phyloP scores from a whole-genome alignment of 2,113 vertebrate species.

The Microcebus lehilahytsara region DNA sequence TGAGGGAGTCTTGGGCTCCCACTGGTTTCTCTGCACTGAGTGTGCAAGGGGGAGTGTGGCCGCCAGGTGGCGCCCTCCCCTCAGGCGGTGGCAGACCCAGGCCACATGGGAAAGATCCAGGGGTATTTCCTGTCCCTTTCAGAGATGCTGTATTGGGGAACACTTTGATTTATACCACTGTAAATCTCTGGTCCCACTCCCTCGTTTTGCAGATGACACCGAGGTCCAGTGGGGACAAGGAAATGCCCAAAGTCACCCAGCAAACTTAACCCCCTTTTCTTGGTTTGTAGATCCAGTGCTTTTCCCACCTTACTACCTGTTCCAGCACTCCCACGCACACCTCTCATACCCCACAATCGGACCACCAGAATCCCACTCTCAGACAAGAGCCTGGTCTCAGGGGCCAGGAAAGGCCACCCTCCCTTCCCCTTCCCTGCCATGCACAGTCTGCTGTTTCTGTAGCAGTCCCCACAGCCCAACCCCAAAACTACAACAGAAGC shows the following conservation, averaged over 20 bases:
- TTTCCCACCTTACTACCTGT: background rate
- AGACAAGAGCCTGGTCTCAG: background rate
- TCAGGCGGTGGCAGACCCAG: background rate
- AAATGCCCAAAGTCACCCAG: background rate
- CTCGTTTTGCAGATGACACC: background rate
- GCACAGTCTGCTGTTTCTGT: background rate
- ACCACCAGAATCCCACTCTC: background rate
- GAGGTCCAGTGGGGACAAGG: background rate
- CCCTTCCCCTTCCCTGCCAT: background rate
- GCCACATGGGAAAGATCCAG: fast-evolving
- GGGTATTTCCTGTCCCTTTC: background rate
- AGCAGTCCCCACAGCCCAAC: background rate
- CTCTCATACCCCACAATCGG: background rate
- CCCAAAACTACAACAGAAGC: background rate
- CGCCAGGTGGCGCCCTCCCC: constrained; percentile 65
- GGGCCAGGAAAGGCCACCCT: background rate
- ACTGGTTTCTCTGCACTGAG: background rate
- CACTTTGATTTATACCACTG: background rate
- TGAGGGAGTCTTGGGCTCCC: background rate
- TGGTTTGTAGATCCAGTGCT: background rate
- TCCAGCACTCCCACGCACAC: background rate
- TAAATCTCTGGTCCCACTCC: background rate
- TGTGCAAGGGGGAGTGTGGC: background rate
- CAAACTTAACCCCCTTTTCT: background rate
- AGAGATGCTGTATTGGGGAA: background rate